Evolutionary conservation across 2,888 invertebrate genomes (phyloP), one percentile per base, ranked within the genome.

Genomic region (Selenia dentaria): DNA sequence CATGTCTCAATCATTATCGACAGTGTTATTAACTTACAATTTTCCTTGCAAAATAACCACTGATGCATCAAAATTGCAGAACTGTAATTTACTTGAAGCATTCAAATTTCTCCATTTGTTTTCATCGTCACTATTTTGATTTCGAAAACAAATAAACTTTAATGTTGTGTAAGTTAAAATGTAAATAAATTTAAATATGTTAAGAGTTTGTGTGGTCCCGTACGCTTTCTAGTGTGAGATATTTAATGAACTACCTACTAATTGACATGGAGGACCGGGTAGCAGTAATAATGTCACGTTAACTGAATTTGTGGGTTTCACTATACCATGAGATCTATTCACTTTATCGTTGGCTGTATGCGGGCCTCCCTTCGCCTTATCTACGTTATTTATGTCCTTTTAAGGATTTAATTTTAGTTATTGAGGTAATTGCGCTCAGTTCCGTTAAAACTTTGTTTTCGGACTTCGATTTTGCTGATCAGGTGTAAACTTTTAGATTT

Each of bases 291-390:
- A 76, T 59, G 72, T 72, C 69, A 68, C 61, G 67, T 75, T 70
- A 75, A 71, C 67, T 59, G 59, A 70, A 79, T 79, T 79, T 74
- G 74, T 74, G 70, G 65, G 70, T 59, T 64, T 64, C 35, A 42
- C 42, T 61, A 59, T 57, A 54, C 59, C 55, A 35, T 62, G 59
- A 67, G 68, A 59, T 59, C 66, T 57, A 61, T 70, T 70, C 54
- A 63, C 67, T 66, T 64, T 60, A 68, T 58, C 62, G 59, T 51
- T 54, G 41, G 54, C 34, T 54, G 36, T 41, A 71, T 73, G 68
- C 74, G 74, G 72, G 72, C 52, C 34, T 42, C 18, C 38, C 41
- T 48, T 47, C 20, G 27, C 40, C 43, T 51, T 58, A 53, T 56
- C 51, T 50, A 9, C 31, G 36, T 52, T 62, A 50, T 56, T 51